Base-by-base conservation (phyloP, 2,113 vertebrate genomes). In the Mus musculus region DNA sequence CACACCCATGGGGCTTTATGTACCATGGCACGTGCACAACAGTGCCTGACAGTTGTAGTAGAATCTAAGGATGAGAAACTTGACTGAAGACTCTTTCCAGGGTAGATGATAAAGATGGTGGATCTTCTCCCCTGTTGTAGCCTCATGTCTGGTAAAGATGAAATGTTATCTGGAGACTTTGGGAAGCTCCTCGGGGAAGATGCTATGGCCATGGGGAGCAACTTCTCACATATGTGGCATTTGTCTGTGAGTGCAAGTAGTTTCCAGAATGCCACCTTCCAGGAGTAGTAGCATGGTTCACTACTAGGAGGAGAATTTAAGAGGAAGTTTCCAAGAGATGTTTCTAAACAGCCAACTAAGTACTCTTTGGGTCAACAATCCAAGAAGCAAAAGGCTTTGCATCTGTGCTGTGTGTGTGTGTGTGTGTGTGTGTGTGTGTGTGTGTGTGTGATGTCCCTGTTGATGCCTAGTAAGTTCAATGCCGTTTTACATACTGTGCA, bases 31-130 rank as follows among this genome's bases (percentile, higher is more conserved):
- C 16, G 26, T 16, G 42, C 30, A 13, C 7, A 17, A 77, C 7
- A 13, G 49, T 52, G 46, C 20, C 28, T 2, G 0, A 28, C 26
- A 3, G 26, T 2, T 16, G 1, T 30, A 17, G 14, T 8, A 5
- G 46, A 30, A 30, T 49, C 76, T 24, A 24, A 24, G 39, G 39
- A 20, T 2, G 2, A 42, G 72, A 42, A 24, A 8, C 16, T 22
- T 42, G 39, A 30, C 46, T 33, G 28, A 52, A 20, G 5, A 17
- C 76, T 78, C 39, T 12, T 52, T 42, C 42, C 46, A 52, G 46
- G 42, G 30, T 49, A 30, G 46, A 52, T 78, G 76, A 78, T 8
- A 28, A 30, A 49, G 46, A 49, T 28, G n/a, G 10, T 39, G 72
- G 9, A 4, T 75, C 22, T 75, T 52, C 46, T 78, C 76, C 13